A percentile compares a stretch with the other conserved stretches of the same genome.
Evolutionary conservation across 2,113 vertebrate genomes (phyloP).

Genomic region (Rhynchopsitta pachyrhyncha): DNA sequence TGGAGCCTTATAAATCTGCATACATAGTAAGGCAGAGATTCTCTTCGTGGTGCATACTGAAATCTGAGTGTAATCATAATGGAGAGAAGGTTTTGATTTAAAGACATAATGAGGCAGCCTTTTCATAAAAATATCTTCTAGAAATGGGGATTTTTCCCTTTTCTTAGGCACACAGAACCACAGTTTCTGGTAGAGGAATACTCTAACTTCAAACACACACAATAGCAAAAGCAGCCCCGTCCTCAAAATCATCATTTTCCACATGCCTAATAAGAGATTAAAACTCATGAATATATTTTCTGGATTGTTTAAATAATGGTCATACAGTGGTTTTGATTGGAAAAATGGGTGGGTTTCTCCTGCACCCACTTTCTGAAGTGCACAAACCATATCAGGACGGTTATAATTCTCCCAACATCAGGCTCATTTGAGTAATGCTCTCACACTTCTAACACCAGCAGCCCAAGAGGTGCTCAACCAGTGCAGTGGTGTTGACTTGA

Average conservation of each 20-base stretch:
- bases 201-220: not conserved
- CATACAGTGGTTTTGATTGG: not conserved
- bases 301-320: not conserved
- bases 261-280: not conserved
- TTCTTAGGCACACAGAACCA: not conserved
- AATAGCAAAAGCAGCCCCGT: not conserved
- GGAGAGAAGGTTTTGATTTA: slow-evolving; percentile 2
- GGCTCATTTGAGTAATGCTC: not conserved
- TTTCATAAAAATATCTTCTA: not conserved
- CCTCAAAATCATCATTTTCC: not conserved
- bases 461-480: not conserved
- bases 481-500: not conserved
- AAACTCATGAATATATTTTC: not conserved
- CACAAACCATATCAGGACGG: fast-evolving
- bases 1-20: slow-evolving; percentile 66
- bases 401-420: not conserved
- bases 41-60: not conserved
- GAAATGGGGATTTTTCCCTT: not conserved
- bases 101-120: not conserved
- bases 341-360: not conserved
- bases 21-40: slow-evolving; percentile 34
- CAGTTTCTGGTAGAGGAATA: not conserved
- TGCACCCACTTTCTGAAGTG: not conserved
- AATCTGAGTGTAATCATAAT: not conserved
- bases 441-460: not conserved